A percentile compares a stretch with the other conserved stretches of the same genome.
Conservation (phyloP, 2,113 vertebrate species). For the Gila orcuttii region DNA sequence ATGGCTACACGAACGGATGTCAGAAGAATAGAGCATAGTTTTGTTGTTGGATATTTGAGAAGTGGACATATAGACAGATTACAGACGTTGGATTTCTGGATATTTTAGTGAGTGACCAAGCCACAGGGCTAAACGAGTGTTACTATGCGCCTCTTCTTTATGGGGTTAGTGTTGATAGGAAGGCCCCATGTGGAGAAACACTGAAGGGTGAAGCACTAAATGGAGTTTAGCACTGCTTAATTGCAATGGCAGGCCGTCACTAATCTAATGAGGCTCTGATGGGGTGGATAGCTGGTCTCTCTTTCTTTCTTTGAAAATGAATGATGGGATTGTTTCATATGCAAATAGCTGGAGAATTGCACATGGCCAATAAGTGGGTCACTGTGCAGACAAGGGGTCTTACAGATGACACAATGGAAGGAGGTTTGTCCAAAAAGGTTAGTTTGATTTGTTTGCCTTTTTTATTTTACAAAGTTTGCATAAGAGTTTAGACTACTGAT, state of each 20-base stretch:
- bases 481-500: not conserved
- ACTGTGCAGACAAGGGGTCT: constrained; percentile 64
- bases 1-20: not conserved
- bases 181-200: constrained; percentile 67
- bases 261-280: constrained; percentile 80
- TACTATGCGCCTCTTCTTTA: constrained; percentile 33
- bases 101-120: not conserved
- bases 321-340: constrained; percentile 83
- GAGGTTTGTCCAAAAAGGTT: constrained; percentile 38
- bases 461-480: not conserved
- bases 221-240: constrained; percentile 69
- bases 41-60: constrained; percentile 24
- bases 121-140: not conserved
- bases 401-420: constrained; percentile 53
- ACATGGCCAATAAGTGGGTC: constrained; percentile 73
- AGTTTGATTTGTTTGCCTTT: constrained; percentile 12
- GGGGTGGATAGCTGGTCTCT: constrained; percentile 73
- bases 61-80: not conserved
- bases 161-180: constrained; percentile 59
- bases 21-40: not conserved
- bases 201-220: constrained; percentile 73
- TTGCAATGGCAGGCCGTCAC: constrained; percentile 80
- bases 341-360: constrained; percentile 23
- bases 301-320: constrained; percentile 67
- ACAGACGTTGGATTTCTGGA: not conserved